These are phyloP conservation scores for Melanotaenia nigrans DNA, from an alignment of 2,797 vertebrate species.

Conservation along the genomic window DNA sequence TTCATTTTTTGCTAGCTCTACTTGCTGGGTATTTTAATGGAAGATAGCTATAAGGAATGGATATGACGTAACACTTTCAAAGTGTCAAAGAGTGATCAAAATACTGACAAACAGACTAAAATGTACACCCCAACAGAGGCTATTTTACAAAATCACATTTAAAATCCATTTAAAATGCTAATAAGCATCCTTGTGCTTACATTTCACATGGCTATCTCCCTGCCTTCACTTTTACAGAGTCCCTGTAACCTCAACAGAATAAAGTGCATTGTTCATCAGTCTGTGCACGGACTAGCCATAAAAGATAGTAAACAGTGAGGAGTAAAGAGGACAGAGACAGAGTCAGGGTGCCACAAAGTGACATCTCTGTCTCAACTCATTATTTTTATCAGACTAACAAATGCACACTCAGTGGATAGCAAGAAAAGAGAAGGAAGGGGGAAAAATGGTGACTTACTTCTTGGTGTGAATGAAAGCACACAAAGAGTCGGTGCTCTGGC, in stretches of 20 bases:
- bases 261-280: conserved; percentile 65
- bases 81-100: conserved; percentile 17
- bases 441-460: conserved; percentile 57
- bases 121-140: conserved; percentile 15
- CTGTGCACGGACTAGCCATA: conserved; percentile 60
- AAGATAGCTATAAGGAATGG: background rate
- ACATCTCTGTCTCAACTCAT: conserved; percentile 52
- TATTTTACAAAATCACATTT: conserved; percentile 23
- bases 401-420: conserved; percentile 30
- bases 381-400: conserved; percentile 51
- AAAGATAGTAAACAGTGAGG: conserved; percentile 58
- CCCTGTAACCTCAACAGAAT: conserved; percentile 57
- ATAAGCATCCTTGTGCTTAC: conserved; percentile 70
- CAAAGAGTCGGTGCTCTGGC: conserved; percentile 43
- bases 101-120: conserved; percentile 11
- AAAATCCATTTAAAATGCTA: conserved; percentile 58
- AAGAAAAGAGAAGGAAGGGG: conserved; percentile 14
- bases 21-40: conserved; percentile 37
- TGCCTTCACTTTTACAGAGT: conserved; percentile 66
- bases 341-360: conserved; percentile 24
- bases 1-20: conserved; percentile 51
- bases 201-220: conserved; percentile 54
- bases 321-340: conserved; percentile 42
- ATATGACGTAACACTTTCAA: conserved; percentile 26
- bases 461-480: conserved; percentile 44